Percentiles rank a stretch among this genome's conserved stretches.
Conservation (phyloP, 2,888 invertebrate species). For the Stenolophus ochropezus region DNA sequence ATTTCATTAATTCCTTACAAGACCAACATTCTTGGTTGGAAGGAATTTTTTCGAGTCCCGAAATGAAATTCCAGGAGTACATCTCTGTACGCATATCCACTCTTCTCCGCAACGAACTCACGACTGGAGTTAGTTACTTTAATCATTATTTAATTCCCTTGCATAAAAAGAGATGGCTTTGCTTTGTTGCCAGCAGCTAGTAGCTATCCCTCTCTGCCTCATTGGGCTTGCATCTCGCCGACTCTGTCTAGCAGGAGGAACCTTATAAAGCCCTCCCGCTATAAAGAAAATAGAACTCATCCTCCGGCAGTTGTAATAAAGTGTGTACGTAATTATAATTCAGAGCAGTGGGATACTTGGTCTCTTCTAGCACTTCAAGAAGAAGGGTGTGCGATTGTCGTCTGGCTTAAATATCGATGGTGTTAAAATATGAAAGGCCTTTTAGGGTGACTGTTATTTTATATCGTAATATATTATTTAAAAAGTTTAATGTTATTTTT, state of each 20-base stretch:
- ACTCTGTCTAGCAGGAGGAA: neutral
- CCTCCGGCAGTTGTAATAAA: slow-evolving; percentile 32
- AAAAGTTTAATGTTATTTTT: too few species aligned
- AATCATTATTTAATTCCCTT: slow-evolving; percentile 40
- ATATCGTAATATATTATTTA: too few species aligned
- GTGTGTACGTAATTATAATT: slow-evolving; percentile 39
- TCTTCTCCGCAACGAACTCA: neutral
- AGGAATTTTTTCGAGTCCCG: too few species aligned
- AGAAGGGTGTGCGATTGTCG: neutral
- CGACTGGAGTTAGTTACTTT: slow-evolving; percentile 31
- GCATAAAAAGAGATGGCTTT: slow-evolving; percentile 43
- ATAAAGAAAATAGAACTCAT: slow-evolving; percentile 30
- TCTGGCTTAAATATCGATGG: neutral
- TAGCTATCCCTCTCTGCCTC: neutral
- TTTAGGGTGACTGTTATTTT: neutral
- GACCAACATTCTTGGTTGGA: too few species aligned
- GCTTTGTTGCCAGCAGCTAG: slow-evolving; percentile 5
- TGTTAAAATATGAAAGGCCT: neutral
- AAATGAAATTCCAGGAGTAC: neutral
- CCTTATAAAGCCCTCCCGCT: neutral
- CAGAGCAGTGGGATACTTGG: neutral
- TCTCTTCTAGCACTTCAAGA: neutral
- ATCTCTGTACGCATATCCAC: neutral
- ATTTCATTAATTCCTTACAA: too few species aligned
- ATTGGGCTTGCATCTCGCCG: neutral